Conservation (phyloP, 1,140 invertebrate genomes). For the Rhagoletis pomonella region DNA sequence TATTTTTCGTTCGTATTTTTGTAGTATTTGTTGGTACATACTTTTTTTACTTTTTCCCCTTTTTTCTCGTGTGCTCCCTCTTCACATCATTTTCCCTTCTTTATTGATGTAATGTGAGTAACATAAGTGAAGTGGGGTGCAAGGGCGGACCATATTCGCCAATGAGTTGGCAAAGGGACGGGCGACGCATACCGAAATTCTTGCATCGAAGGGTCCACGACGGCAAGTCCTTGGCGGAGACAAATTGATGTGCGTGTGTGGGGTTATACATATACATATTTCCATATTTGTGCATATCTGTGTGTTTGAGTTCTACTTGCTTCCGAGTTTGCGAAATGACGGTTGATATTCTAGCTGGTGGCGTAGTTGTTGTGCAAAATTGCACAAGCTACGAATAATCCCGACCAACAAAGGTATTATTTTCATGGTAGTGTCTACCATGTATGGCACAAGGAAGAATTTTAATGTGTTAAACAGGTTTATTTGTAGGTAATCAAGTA, state of each 20-base stretch:
- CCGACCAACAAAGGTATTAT: neutral
- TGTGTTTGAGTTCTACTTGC: neutral
- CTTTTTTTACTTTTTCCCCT: neutral
- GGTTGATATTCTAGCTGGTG: neutral
- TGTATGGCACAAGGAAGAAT: too few relatives aligned
- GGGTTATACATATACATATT: neutral
- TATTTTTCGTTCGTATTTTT: neutral
- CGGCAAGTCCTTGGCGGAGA: neutral
- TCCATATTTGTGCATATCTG: neutral
- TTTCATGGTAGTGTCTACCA: too few relatives aligned
- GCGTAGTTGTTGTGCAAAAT: neutral
- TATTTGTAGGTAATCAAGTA: too few relatives aligned
- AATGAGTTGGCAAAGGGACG: neutral
- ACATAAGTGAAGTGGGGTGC: slow-evolving; percentile 18
- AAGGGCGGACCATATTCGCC: neutral
- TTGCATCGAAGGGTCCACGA: neutral
- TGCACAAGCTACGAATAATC: neutral
- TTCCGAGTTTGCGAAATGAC: neutral
- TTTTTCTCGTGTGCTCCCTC: neutral
- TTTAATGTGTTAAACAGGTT: too few relatives aligned
- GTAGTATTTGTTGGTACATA: too few relatives aligned
- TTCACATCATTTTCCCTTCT: neutral
- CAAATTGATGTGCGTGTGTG: slow-evolving; percentile 6
- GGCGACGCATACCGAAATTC: neutral
- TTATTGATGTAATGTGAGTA: slow-evolving; percentile 1